A percentile compares a stretch with the other conserved stretches of the same genome.
Evolutionary conservation across 2,888 invertebrate species (phyloP).

Genomic region (Heteromurus nitidus): DNA sequence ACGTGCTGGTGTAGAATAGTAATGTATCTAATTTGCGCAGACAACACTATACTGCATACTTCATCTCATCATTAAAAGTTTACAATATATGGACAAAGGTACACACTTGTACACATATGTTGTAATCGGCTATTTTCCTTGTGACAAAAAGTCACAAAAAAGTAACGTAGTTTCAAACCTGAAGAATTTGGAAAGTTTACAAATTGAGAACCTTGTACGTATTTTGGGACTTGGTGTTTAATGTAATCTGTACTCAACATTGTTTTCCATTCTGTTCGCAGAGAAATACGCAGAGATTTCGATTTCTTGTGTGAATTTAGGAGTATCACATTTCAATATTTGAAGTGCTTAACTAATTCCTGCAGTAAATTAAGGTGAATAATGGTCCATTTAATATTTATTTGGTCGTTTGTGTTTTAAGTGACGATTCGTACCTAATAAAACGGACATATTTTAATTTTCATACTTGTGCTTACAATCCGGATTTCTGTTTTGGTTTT

Average conservation of each 20-base stretch:
- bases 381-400: neutral
- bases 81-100: neutral
- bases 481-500: neutral
- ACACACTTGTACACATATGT: neutral
- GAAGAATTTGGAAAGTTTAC: conserved; percentile 54
- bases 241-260: neutral
- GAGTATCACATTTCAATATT: neutral
- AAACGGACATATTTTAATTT: neutral
- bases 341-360: neutral
- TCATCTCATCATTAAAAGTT: neutral
- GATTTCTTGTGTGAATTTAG: neutral
- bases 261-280: neutral
- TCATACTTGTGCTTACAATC: neutral
- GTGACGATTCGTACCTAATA: no score
- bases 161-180: conserved; percentile 45
- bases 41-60: no score
- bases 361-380: neutral
- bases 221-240: neutral
- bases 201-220: conserved; percentile 48
- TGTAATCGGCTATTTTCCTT: neutral
- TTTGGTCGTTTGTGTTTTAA: neutral
- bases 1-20: neutral
- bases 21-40: no score
- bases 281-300: no score
- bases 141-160: conserved; percentile 10